A percentile compares a stretch with the other conserved stretches of the same genome.
These are phyloP conservation scores for Fabriciana adippe DNA, from an alignment of 2,888 invertebrate genomes.

Conservation along the genomic window DNA sequence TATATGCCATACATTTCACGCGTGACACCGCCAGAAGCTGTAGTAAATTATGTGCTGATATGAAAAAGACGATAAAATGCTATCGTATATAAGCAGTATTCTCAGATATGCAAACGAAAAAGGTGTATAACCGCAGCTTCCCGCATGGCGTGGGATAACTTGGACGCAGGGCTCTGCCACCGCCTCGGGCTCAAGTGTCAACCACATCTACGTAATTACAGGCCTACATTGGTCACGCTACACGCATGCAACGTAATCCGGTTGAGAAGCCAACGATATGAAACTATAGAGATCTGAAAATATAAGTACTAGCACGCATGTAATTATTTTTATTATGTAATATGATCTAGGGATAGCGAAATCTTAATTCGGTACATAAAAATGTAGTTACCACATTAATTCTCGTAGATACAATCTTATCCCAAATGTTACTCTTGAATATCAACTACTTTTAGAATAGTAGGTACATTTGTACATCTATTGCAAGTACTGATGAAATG, in stretches of 20 bases:
- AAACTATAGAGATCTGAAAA: slow-evolving; percentile 29
- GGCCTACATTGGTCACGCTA: slow-evolving; percentile 56
- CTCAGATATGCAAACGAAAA: slow-evolving; percentile 42
- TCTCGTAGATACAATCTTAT: no score
- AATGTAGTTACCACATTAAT: no score
- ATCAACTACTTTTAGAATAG: no score
- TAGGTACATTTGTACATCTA: no score
- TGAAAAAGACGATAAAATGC: slow-evolving; percentile 60
- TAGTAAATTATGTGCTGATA: slow-evolving; percentile 68
- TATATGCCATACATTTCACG: slow-evolving; percentile 62
- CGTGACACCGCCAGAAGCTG: slow-evolving; percentile 58
- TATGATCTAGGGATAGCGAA: no score
- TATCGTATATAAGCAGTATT: slow-evolving; percentile 21
- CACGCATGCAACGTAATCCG: slow-evolving; percentile 49
- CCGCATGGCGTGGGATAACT: slow-evolving; percentile 63
- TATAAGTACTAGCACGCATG: slow-evolving; percentile 2
- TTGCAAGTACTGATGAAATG: no score
- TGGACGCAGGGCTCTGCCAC: slow-evolving; percentile 53
- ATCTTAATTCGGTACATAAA: no score
- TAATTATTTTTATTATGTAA: neutral
- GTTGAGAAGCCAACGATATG: slow-evolving; percentile 46
- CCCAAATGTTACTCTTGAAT: no score
- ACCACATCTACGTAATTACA: slow-evolving; percentile 66
- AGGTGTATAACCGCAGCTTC: slow-evolving; percentile 61
- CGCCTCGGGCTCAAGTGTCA: slow-evolving; percentile 66